Evolutionary conservation across 1,140 invertebrate genomes (phyloP), one percentile per base, ranked within the genome.

Genomic region (Antheraea pernyi): DNA sequence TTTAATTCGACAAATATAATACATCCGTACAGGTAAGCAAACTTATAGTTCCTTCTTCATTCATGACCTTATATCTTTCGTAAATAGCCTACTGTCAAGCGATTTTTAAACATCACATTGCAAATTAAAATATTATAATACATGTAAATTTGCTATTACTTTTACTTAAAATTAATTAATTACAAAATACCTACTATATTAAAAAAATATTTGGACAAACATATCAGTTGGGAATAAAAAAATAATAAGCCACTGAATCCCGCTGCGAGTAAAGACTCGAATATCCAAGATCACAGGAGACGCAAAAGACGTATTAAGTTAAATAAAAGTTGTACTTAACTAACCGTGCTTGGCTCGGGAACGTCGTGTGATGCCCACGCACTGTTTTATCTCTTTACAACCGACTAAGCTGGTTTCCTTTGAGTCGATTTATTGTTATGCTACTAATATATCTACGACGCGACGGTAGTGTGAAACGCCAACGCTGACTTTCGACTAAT

Each of bases 361-460:
- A 19, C 39, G 37, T 42, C 63, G 63, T 65, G 11, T 22, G 39
- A 30, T 58, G 71, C 86, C 88, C 88, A 90, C 89, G 86, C 88
- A 83, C 72, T 74, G 68, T 80, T 89, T 86, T 89, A 88, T 89
- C 85, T 86, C 76, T 80, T 80, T 83, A 82, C 84, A 87, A 78
- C 74, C 74, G 13, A 30, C 59, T 76, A 75, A 82, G 80, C 84
- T 83, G 79, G 84, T 85, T 80, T 78, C 74, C 80, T 87, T 83
- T 84, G 82, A 80, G 72, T 79, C 75, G 71, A 88, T 88, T 88
- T 88, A 87, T 89, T 84, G 81, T 85, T 79, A 79, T 79, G 85
- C 86, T 88, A 88, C 86, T 83, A 82, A 83, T 85, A 83, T 77
- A 74, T 79, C 67, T 75, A 76, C 68, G 70, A 78, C 78, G 76